Evolutionary conservation across 2,888 invertebrate genomes (phyloP).

Genomic region (Agrochola lychnidis): DNA sequence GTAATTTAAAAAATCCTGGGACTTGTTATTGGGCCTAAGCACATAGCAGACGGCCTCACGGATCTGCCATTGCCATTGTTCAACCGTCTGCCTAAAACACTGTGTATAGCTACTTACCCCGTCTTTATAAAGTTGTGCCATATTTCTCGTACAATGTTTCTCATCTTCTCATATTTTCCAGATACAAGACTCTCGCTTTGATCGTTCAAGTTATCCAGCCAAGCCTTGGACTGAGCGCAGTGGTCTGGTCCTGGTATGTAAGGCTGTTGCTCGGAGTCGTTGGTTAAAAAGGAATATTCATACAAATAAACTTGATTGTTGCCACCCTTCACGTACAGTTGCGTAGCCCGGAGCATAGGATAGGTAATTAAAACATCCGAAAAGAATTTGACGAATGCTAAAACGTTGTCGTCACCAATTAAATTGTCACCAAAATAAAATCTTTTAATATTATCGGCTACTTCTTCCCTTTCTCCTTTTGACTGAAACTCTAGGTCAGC

Average conservation of each 20-base stretch:
- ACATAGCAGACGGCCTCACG: too few relatives aligned
- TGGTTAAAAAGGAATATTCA: conserved; percentile 72
- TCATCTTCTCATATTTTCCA: conserved; percentile 63
- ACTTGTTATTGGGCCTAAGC: too few relatives aligned
- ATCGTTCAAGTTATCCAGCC: conserved; percentile 46
- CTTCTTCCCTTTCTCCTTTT: conserved; percentile 67
- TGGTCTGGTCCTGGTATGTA: conserved; percentile 70
- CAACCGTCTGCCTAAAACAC: too few relatives aligned
- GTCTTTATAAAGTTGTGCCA: conserved; percentile 76
- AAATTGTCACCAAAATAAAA: conserved; percentile 73
- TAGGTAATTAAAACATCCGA: conserved; percentile 70
- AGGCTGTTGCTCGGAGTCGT: conserved; percentile 61
- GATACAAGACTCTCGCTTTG: conserved; percentile 47
- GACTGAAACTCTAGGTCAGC: conserved; percentile 72
- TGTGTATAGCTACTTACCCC: conserved; percentile 66
- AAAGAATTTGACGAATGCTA: conserved; percentile 71
- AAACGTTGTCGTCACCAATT: conserved; percentile 63
- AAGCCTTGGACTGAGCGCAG: conserved; percentile 71
- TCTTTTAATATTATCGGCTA: conserved; percentile 69
- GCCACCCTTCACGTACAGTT: conserved; percentile 71
- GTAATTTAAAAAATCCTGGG: too few relatives aligned
- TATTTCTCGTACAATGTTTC: conserved; percentile 63
- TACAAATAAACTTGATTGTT: conserved; percentile 72
- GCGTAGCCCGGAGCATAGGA: conserved; percentile 68
- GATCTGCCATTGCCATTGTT: too few relatives aligned